Base-by-base conservation (phyloP, 1,140 invertebrate species). In the Drosophila quadrilineata region DNA sequence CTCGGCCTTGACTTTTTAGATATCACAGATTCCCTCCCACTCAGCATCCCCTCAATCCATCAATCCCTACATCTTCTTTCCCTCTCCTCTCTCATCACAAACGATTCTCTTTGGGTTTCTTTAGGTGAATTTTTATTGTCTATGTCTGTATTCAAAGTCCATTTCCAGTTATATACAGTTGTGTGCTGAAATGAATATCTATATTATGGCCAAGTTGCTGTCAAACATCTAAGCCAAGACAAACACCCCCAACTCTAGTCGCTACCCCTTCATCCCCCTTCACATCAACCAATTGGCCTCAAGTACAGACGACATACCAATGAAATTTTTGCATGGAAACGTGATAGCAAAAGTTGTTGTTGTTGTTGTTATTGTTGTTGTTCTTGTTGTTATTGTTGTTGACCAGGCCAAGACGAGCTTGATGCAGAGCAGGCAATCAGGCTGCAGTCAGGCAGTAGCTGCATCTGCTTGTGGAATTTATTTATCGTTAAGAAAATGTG, bases 391-490 rank as follows among this genome's bases (percentile, higher is more conserved):
- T 49, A 29, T 38, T 41, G 43, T 10, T 48, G 35, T 29, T 58
- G 73, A 50, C 43, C 58, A 52, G 71, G 75, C 70, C 70, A 65
- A 57, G 71, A 46, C 49, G 41, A 49, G 35, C 29, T 29, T 19
- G 63, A 29, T 40, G 46, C 35, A 40, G 60, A 53, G 50, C 50
- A 40, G 36, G 36, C n/a, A n/a, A n/a, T n/a, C n/a, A n/a, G 21
- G 36, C 36, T 6, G 33, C 24, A 36, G 60, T 33, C 46, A 45
- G n/a, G n/a, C n/a, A 57, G 67, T 29, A 54, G 75, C 67, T 41
- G 77, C 77, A 82, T 82, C 77, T 82, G 77, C 77, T 84, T 76
- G 77, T 76, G 77, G 77, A 84, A 82, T 82, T 82, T 84, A 84
- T 82, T 82, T 82, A 82, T 82, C 77, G 77, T 84, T 84, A 76